Evolutionary conservation across 2,113 vertebrate species (phyloP), one percentile per base, ranked within the genome.

Genomic region (Pangasianodon hypophthalmus): DNA sequence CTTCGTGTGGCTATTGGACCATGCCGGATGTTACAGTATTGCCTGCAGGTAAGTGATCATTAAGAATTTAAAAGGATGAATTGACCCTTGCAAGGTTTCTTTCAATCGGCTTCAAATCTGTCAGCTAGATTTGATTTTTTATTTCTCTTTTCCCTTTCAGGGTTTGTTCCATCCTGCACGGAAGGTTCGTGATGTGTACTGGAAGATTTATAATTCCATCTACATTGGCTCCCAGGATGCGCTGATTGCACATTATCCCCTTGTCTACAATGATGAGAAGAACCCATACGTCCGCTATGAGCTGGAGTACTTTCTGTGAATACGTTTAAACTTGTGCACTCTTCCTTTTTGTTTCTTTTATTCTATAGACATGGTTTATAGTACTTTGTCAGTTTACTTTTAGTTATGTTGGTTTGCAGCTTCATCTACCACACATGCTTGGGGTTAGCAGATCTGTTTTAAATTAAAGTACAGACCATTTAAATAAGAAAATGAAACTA

Each of bases 151-250:
- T 44, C 8, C 24, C 29, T 52, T 4, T 80, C 32, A 99, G 98
- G 98, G 98, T 90, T 95, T 99, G 93, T 99, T 99, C 95, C 98
- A 99, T 88, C 98, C 98, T 37, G 98, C 98, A 91, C 95, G 98
- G 87, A 99, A 99, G 95, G 98, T 99, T 91, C 95, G 98, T 92
- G 98, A 99, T 5, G 98, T 99, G 13, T 99, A 99, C 92, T 99
- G 98, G 98, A 99, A 99, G 96, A 99, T 99, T 46, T 99, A 99
- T 94, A 99, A 99, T 92, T 99, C 98, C 10, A 99, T 99, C 94
- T 99, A 99, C 95, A 99, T 99, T 0, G 98, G 98, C 62, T 99
- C 98, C 2, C 98, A 99, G 94, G 98, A 99, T 71, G 98, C 98
- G 60, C 96, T 99, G 90, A 99, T 99, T 87, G 97, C 98, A 71